Evolutionary conservation across 2,113 vertebrate species (phyloP), one percentile per base, ranked within the genome.

Genomic region (Ammodytes marinus): DNA sequence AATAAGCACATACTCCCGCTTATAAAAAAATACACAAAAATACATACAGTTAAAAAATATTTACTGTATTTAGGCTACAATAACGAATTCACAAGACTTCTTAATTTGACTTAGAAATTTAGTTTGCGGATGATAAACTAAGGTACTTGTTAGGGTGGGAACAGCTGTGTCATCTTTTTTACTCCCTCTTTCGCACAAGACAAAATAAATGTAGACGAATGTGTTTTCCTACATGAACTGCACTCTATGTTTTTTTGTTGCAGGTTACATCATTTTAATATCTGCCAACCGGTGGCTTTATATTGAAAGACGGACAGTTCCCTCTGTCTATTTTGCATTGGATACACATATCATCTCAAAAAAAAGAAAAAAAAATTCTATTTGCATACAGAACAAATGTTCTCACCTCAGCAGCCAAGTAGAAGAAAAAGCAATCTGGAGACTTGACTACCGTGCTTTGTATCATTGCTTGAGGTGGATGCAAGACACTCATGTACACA

Each of bases 1-100:
- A 88, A 83, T 46, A 27, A 27, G 45, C 80, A 19, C 61, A 73
- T 67, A 3, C 61, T 74, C 52, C 1, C 46, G 40, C 55, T 66
- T 19, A 60, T 15, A 50, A 74, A 68, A 68, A 80, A 65, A 71
- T 12, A 70, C 73, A 69, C 6, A 15, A 15, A 15, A 15, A 67
- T 9, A 50, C 39, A 74, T 45, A 46, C 45, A n/a, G 66, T 11
- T 43, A 14, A 43, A 55, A 59, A 54, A 70, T 27, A 66, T 19
- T 27, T 27, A 27, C 27, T 27, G 27, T 27, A 27, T 27, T 27
- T 27, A 27, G 27, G 27, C 27, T 27, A 27, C 27, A 27, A 27
- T 27, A 27, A 27, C 43, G 63, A 8, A 73, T 79, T 65, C 72
- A 78, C 40, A 37, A 77, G 55, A 45, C 1, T 3, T 79, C 40